Conservation (phyloP, 2,888 invertebrate genomes). For the Zele albiditarsus region DNA sequence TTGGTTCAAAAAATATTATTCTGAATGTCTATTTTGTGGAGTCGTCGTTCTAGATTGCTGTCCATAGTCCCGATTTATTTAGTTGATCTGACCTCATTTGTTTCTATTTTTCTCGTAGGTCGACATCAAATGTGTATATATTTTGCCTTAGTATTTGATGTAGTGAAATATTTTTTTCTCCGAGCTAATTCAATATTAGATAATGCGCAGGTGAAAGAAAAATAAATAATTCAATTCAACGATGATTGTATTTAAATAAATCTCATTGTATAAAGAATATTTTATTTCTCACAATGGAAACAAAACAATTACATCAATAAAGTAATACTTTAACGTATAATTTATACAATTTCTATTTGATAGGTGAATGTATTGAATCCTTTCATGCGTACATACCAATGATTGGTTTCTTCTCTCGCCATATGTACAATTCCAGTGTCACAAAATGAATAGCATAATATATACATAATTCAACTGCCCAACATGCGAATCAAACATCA, state of each 20-base stretch:
- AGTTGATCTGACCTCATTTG: not conserved
- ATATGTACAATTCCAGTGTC: too few species aligned
- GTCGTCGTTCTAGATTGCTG: not conserved
- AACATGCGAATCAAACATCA: too few species aligned
- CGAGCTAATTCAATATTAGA: not conserved
- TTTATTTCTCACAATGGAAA: not conserved
- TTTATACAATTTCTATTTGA: not conserved
- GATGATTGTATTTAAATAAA: not conserved
- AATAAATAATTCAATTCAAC: not conserved
- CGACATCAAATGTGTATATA: conserved; percentile 2
- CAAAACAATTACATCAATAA: not conserved
- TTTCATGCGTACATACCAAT: too few species aligned
- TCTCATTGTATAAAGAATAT: not conserved
- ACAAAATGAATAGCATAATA: too few species aligned
- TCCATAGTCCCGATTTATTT: not conserved
- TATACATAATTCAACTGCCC: too few species aligned
- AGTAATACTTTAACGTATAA: too few species aligned
- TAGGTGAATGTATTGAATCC: not conserved
- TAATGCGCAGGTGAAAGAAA: not conserved
- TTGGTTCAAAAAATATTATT: not conserved
- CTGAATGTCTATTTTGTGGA: not conserved
- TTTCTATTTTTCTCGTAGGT: not conserved
- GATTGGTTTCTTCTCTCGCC: too few species aligned
- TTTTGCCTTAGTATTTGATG: not conserved
- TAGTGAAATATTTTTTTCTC: not conserved